Percentiles rank a stretch among this genome's conserved stretches.
Evolutionary conservation across 2,113 vertebrate genomes (phyloP).

Genomic region (Lates calcarifer): DNA sequence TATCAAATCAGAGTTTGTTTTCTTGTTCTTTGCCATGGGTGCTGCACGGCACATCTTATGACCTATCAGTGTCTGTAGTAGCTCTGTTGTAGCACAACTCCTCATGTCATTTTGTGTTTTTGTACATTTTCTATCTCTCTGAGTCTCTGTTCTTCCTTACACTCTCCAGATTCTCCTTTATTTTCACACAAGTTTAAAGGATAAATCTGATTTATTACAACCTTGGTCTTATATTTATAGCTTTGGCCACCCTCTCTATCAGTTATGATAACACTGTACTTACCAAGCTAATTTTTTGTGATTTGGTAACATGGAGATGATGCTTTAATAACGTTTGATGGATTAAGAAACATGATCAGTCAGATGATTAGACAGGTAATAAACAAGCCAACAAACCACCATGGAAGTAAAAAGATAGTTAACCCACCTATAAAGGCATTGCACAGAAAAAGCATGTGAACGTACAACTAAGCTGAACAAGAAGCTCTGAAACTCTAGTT

Average conservation of each 20-base stretch:
- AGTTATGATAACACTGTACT: background rate
- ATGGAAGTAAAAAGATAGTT: background rate
- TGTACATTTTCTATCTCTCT: background rate
- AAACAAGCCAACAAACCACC: background rate
- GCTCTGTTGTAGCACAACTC: background rate
- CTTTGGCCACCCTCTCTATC: background rate
- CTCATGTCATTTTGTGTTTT: background rate
- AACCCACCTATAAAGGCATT: background rate
- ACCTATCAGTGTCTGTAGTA: slow-evolving; percentile 30
- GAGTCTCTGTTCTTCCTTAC: background rate
- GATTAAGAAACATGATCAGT: background rate
- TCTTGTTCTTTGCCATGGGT: slow-evolving; percentile 56
- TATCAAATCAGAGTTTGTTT: slow-evolving; percentile 70
- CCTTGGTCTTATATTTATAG: background rate
- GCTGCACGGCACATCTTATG: slow-evolving; percentile 41
- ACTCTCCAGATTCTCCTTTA: background rate
- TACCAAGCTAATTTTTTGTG: background rate
- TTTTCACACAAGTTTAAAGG: background rate
- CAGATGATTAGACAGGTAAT: background rate
- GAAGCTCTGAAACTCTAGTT: no score
- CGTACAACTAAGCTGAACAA: background rate
- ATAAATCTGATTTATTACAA: background rate
- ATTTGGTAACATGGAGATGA: background rate
- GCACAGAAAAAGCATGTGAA: background rate
- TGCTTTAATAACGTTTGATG: background rate